phyloP scores from a whole-genome alignment of 2,888 invertebrate species.

The Mermis nigrescens region DNA sequence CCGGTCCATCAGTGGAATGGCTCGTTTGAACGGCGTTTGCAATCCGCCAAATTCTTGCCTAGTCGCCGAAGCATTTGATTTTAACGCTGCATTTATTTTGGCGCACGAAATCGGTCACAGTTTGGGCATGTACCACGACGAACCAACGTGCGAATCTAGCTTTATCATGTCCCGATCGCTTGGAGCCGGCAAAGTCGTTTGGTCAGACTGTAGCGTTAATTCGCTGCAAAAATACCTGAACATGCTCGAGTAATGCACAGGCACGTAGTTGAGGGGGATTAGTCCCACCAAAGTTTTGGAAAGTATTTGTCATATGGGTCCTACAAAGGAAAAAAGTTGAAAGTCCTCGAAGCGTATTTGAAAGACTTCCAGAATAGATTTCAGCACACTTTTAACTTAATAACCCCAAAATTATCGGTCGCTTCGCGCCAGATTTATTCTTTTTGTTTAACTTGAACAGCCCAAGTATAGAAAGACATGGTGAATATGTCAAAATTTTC shows the following conservation, averaged over 20 bases:
- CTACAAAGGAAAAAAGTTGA: too few relatives aligned
- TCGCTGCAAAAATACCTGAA: conserved; percentile 13
- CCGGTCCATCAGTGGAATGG: conserved; percentile 22
- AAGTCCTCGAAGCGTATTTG: too few relatives aligned
- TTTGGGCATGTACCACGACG: conserved; percentile 32
- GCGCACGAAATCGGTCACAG: conserved; percentile 17
- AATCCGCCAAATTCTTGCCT: conserved; percentile 29
- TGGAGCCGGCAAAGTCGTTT: conserved; percentile 30
- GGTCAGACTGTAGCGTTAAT: conserved; percentile 1
- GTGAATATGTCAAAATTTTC: too few relatives aligned
- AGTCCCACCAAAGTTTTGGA: background rate
- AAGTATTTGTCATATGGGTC: too few relatives aligned
- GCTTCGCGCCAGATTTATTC: too few relatives aligned
- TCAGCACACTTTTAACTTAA: too few relatives aligned
- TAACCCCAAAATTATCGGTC: too few relatives aligned
- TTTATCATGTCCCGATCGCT: conserved; percentile 30
- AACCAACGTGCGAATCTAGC: conserved; percentile 27
- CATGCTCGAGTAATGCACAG: conserved; percentile 24
- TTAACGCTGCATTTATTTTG: conserved; percentile 30
- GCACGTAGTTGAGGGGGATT: too few relatives aligned
- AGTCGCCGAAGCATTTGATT: conserved; percentile 27
- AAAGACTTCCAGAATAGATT: too few relatives aligned
- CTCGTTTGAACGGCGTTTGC: conserved; percentile 31
- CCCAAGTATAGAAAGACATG: too few relatives aligned
- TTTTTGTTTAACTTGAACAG: too few relatives aligned